Base-by-base conservation (phyloP, 2,797 vertebrate species). In the Helarctos malayanus region DNA sequence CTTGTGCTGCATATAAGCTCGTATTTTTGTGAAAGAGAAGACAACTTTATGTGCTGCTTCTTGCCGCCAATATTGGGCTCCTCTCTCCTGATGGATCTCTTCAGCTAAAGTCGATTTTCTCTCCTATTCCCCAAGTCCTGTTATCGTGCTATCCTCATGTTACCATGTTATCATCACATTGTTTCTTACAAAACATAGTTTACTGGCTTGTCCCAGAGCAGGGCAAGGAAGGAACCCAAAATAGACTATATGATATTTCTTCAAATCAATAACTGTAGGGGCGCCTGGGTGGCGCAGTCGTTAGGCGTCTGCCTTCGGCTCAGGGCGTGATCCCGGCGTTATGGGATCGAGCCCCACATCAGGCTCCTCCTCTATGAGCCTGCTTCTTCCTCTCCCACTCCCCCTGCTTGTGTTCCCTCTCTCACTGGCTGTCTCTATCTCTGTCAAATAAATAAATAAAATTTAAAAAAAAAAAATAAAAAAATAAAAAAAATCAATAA, bases 11-110 rank as follows among this genome's bases (percentile, higher is more conserved):
- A 91, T 54, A 3, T 69, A 59, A 84, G 59, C 63, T 95, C 10
- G 0, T 89, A 91, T 95, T 97, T 97, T 85, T 98, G 1, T 96
- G 84, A 98, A 61, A 47, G 96, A 87, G 75, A 83, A 97, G 93
- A 97, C 95, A 98, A 88, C 11, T 98, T 97, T 78, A 97, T 71
- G 35, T 63, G 35, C 65, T 93, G 83, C 52, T 97, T 93, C 88
- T 95, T 95, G 52, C 86, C 68, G 83, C 97, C 94, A 93, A 7
- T 91, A 93, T 95, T 95, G 32, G 91, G 29, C 38, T 97, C 83
- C 76, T 97, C 81, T 84, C 52, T 94, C 52, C 8, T 90, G 91
- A 82, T 61, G 52, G 27, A n/a, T 91, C 35, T 85, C 52, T 94
- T 94, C 79, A 85, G 61, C 32, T 97, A 94, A 97, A 91, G 87